Evolutionary conservation across 2,797 vertebrate species (phyloP).

Genomic region (Spondyliosoma cantharus): DNA sequence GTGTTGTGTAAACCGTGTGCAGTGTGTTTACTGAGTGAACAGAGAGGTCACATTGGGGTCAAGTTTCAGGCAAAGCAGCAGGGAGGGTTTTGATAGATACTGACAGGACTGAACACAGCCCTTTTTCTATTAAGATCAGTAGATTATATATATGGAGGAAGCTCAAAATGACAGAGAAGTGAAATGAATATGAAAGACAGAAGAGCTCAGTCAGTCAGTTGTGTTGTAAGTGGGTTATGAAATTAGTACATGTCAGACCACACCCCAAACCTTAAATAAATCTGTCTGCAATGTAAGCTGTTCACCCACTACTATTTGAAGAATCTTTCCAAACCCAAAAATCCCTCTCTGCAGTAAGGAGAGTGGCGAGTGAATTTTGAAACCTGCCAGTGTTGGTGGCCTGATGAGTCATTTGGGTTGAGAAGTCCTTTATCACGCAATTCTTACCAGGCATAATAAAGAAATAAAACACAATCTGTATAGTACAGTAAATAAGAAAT

Average conservation of each 20-base stretch:
- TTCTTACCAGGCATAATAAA: neutral
- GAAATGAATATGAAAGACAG: neutral
- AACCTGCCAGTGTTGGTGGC: neutral
- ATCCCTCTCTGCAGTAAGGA: neutral
- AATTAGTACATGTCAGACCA: neutral
- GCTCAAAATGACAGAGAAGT: neutral
- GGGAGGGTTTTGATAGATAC: neutral
- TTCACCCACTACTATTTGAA: neutral
- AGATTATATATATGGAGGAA: constrained; percentile 5
- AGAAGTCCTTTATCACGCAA: neutral
- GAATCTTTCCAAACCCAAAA: neutral
- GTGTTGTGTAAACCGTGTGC: constrained; percentile 61
- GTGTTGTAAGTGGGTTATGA: constrained; percentile 11
- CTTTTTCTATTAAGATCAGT: neutral
- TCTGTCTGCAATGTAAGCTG: neutral
- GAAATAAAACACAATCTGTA: neutral
- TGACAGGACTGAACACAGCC: neutral
- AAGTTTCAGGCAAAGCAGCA: constrained; percentile 32
- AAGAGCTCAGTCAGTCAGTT: neutral
- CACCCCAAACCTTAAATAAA: constrained; percentile 6
- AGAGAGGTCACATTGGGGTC: constrained; percentile 25
- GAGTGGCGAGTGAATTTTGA: neutral
- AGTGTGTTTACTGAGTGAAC: constrained; percentile 47
- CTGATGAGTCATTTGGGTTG: neutral
- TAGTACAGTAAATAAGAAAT: neutral